Evolutionary conservation across 1,140 invertebrate species (phyloP).

Genomic region (Adoxophyes honmai): DNA sequence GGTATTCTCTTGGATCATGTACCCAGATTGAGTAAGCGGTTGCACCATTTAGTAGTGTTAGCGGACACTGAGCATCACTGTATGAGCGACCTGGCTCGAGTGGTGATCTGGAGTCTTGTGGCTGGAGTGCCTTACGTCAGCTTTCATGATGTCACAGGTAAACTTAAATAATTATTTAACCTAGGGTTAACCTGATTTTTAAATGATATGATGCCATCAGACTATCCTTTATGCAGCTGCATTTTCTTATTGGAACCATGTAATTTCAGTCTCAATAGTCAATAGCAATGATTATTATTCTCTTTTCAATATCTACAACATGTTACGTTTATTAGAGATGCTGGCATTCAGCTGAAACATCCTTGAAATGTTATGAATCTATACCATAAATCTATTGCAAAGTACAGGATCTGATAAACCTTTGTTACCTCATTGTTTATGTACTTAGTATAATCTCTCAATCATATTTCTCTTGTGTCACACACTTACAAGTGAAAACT

Average conservation of each 20-base stretch:
- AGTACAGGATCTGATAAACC: no score
- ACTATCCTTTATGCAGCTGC: neutral
- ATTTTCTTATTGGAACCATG: no score
- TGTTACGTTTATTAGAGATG: no score
- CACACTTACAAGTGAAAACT: no score
- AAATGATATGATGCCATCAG: conserved; percentile 11
- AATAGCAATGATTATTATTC: conserved; percentile 2
- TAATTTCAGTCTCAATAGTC: neutral
- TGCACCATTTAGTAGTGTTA: conserved; percentile 67
- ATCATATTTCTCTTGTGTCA: no score
- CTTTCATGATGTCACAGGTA: conserved; percentile 85
- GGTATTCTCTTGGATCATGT: conserved; percentile 44
- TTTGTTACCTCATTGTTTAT: no score
- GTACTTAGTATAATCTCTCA: no score
- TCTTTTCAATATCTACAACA: no score
- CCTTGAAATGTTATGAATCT: no score
- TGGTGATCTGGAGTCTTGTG: conserved; percentile 82
- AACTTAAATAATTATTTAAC: conserved; percentile 17
- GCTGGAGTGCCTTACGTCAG: conserved; percentile 81
- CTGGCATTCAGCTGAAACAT: no score
- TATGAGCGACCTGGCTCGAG: conserved; percentile 70
- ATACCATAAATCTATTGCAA: no score
- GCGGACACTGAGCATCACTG: conserved; percentile 50
- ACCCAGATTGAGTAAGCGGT: conserved; percentile 50
- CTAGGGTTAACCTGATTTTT: neutral